Conservation (phyloP, 2,797 vertebrate species). For the Chelidonichthys spinosus region DNA sequence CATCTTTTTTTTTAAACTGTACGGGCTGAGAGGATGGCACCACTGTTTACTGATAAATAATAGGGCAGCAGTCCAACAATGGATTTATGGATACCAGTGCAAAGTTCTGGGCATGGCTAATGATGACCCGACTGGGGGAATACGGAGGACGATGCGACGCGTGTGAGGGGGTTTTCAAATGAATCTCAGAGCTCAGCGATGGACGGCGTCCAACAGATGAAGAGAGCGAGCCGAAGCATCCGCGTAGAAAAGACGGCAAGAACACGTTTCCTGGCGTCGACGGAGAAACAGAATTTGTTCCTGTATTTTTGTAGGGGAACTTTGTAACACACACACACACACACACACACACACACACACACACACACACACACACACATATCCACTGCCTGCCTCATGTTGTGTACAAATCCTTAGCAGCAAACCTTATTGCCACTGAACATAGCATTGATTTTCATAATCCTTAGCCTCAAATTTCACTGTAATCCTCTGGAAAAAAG, state of each 20-base stretch:
- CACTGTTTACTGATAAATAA: not conserved
- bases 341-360: not conserved
- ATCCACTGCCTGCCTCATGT: slow-evolving; percentile 55
- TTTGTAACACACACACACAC: slow-evolving; percentile 17
- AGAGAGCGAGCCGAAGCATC: not conserved
- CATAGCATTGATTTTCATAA: slow-evolving; percentile 80
- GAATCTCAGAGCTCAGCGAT: not conserved
- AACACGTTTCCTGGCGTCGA: not conserved
- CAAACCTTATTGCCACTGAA: slow-evolving; percentile 71
- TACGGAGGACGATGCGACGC: not conserved
- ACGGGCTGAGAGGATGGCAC: not conserved
- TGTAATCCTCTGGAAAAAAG: slow-evolving; percentile 70
- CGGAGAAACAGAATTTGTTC: not conserved
- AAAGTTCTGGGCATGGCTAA: not conserved
- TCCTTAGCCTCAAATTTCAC: slow-evolving; percentile 77
- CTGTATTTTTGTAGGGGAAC: not conserved
- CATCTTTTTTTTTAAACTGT: not conserved
- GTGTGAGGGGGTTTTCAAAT: not conserved
- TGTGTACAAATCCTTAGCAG: slow-evolving; percentile 65
- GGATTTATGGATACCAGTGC: not conserved
- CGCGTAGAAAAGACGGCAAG: not conserved
- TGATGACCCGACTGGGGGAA: not conserved
- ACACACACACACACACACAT: too few relatives aligned
- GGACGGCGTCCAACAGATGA: not conserved
- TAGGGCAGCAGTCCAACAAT: not conserved